Evolutionary conservation across 2,113 vertebrate species (phyloP).

Genomic region (Chaetorhynchus papuensis): DNA sequence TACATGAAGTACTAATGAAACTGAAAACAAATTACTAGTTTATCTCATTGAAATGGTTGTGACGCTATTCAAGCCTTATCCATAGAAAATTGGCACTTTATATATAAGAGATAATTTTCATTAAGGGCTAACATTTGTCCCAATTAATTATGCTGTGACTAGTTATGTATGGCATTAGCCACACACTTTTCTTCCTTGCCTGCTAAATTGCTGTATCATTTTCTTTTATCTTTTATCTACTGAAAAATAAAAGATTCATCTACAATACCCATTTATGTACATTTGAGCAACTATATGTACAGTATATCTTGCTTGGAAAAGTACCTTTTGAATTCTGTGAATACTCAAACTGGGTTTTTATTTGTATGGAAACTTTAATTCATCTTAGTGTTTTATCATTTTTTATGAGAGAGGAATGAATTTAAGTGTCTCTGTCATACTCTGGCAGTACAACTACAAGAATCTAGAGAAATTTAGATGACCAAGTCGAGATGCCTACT

Average conservation of each 20-base stretch:
- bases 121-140: background rate
- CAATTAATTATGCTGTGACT: background rate
- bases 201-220: background rate
- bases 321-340: background rate
- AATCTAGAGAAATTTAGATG: background rate
- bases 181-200: background rate
- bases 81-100: background rate
- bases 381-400: background rate
- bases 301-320: background rate
- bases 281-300: background rate
- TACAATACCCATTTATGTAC: background rate
- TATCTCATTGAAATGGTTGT: background rate
- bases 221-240: background rate
- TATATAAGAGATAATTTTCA: background rate
- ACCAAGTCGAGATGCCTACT: accelerated
- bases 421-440: background rate
- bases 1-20: background rate
- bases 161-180: background rate
- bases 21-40: background rate
- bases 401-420: background rate
- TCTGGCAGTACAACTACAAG: background rate
- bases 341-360: background rate
- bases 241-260: background rate
- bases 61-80: background rate
- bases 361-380: background rate